Base-by-base conservation (phyloP, 30 jellyfish, hydroid and myxozoan species). In the Clytia hemisphaerica region DNA sequence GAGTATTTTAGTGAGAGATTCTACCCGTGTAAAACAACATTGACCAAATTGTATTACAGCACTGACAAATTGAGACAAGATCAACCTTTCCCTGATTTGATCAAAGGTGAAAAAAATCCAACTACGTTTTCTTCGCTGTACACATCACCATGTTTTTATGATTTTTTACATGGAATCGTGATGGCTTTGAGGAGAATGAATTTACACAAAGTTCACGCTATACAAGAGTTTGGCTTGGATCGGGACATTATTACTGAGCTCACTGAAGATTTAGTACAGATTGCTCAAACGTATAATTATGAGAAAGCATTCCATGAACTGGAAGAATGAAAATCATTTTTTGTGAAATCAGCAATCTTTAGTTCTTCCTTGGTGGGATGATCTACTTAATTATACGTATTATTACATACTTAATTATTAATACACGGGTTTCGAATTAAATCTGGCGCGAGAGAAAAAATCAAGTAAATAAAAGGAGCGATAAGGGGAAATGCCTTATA, bases 151-250 rank as follows among this genome's bases (percentile, higher is more conserved):
- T 64, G 75, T 18, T 30, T 76, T 37, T 75, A 65, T 71, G 72
- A 75, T 22, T 28, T 76, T 34, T 36, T 84, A 18, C 47, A 62
- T 61, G 88, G 76, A n/a, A 64, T 84, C 26, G n/a, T 84, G 12
- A 29, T 4, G 38, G 55, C 90, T 21, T 64, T 75, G 7, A 58
- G 46, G 46, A 60, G 64, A 68, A 55, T 70, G 21, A 75, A 69
- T 33, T 64, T 27, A 38, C 36, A 76, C 2, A 69, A 18, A 18
- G 29, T 37, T 46, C 74, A 33, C 38, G 6, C 49, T 19, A 28
- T 58, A 31, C 83, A 61, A 34, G 77, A 78, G 28, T 55, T 35
- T 35, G 94, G 94, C 26, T 47, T 86, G 21, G 94, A 86, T 30
- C 24, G 54, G 19, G 94, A 74, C 58, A 80, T 79, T 10, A 24